A percentile compares a stretch with the other conserved stretches of the same genome.
These are phyloP conservation scores for Drosophila kokeensis DNA, from an alignment of 2,888 invertebrate genomes.

Conservation along the genomic window DNA sequence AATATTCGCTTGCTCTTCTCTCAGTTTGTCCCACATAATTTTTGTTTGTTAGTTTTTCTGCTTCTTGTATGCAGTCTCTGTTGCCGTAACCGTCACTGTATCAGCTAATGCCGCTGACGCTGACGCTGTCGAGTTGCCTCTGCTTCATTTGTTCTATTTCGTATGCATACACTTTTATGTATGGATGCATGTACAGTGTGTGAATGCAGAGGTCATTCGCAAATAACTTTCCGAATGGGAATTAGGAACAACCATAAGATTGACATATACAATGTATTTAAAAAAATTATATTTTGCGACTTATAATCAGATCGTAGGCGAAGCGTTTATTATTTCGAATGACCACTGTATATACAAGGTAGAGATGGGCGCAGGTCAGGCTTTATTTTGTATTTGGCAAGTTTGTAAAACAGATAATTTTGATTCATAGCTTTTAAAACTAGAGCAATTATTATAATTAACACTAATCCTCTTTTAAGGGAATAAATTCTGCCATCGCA, in stretches of 20 bases:
- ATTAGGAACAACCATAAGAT: not conserved
- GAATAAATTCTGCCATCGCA: not conserved
- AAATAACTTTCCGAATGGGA: not conserved
- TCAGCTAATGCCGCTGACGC: slow-evolving; percentile 30
- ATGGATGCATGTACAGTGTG: not conserved
- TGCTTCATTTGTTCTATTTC: slow-evolving; percentile 59
- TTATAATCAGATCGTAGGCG: not conserved
- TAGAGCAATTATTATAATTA: not conserved
- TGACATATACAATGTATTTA: not conserved
- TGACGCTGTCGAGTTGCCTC: slow-evolving; percentile 30
- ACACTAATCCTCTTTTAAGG: not conserved
- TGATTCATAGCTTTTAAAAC: not conserved
- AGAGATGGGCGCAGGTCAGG: not conserved
- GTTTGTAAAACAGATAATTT: not conserved
- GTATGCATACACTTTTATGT: slow-evolving; percentile 1
- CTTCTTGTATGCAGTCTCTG: slow-evolving; percentile 56
- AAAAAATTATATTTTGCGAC: not conserved
- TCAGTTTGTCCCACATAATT: slow-evolving; percentile 76
- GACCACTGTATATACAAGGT: not conserved
- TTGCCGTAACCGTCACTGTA: slow-evolving; percentile 22
- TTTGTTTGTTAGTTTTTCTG: slow-evolving; percentile 80
- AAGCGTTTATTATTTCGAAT: not conserved
- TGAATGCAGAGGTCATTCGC: slow-evolving; percentile 1
- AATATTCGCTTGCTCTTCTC: slow-evolving; percentile 31
- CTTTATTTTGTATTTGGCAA: not conserved